These are phyloP conservation scores for Trogon surrucura DNA, from an alignment of 2,113 vertebrate species.

Conservation along the genomic window DNA sequence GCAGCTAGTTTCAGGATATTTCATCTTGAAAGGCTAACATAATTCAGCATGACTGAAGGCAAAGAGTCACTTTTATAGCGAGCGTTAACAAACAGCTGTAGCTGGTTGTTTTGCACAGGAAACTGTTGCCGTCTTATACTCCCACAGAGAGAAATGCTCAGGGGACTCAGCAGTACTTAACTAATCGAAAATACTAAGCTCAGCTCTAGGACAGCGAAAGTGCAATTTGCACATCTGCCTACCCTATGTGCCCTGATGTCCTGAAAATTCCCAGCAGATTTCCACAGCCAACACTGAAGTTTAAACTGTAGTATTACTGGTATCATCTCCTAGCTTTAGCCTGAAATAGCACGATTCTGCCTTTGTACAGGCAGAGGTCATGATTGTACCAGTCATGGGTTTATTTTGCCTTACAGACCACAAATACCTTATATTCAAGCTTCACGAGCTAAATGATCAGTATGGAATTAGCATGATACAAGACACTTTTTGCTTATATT, in stretches of 20 bases:
- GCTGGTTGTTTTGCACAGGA: neutral
- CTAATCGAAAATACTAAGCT: neutral
- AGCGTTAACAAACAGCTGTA: slow-evolving; percentile 15
- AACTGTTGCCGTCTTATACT: neutral
- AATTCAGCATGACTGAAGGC: slow-evolving; percentile 26
- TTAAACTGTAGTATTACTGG: neutral
- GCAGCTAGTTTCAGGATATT: slow-evolving; percentile 23
- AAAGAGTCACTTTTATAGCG: neutral
- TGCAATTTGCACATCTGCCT: neutral
- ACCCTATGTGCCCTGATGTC: neutral
- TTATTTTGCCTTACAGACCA: neutral
- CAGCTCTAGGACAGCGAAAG: neutral
- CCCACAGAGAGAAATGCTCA: neutral
- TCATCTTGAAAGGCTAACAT: slow-evolving; percentile 9
- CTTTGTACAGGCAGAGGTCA: neutral
- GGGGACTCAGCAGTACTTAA: neutral
- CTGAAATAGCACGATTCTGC: neutral
- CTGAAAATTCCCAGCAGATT: neutral
- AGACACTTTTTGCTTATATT: neutral
- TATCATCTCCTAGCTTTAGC: neutral
- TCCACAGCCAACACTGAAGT: neutral
- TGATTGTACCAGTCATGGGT: neutral
- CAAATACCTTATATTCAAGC: neutral
- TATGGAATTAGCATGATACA: neutral
- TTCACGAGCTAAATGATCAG: neutral